phyloP scores from a whole-genome alignment of 92 coral and sea anemone genomes.

The Nematostella vectensis region DNA sequence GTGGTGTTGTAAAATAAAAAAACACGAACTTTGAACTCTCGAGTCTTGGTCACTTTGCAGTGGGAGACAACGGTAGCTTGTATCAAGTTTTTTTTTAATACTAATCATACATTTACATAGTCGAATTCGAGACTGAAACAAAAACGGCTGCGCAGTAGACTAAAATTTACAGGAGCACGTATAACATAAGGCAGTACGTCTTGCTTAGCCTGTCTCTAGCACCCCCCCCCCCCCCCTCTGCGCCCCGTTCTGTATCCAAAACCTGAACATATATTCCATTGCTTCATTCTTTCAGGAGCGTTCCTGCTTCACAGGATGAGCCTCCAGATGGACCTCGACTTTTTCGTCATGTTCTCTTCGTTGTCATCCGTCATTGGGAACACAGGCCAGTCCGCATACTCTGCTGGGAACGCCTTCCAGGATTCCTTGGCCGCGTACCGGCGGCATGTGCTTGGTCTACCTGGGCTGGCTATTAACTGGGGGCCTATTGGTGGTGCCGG shows the following conservation, averaged over 20 bases:
- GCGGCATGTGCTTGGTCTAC: slow-evolving; percentile 55
- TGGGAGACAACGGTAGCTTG: no score
- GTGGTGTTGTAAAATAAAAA: no score
- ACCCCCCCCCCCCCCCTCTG: not conserved
- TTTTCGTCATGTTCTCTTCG: slow-evolving; percentile 82
- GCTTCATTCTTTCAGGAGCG: slow-evolving; percentile 32
- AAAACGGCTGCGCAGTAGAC: no score
- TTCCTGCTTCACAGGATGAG: slow-evolving; percentile 69
- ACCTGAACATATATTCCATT: not conserved
- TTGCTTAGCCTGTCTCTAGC: no score
- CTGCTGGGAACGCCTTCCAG: slow-evolving; percentile 68
- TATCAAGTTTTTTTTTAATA: no score
- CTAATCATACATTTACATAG: no score
- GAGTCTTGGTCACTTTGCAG: no score
- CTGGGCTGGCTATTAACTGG: slow-evolving; percentile 74
- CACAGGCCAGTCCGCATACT: slow-evolving; percentile 54
- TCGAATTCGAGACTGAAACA: no score
- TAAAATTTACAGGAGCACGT: no score
- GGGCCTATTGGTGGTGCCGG: slow-evolving; percentile 85
- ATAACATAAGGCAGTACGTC: no score
- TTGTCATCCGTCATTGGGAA: slow-evolving; percentile 59
- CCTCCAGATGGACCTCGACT: slow-evolving; percentile 64
- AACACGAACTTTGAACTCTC: no score
- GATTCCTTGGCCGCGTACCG: slow-evolving; percentile 63
- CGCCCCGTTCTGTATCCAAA: not conserved